Evolutionary conservation across 2,113 vertebrate species (phyloP).

Genomic region (Vireo altiloquus): DNA sequence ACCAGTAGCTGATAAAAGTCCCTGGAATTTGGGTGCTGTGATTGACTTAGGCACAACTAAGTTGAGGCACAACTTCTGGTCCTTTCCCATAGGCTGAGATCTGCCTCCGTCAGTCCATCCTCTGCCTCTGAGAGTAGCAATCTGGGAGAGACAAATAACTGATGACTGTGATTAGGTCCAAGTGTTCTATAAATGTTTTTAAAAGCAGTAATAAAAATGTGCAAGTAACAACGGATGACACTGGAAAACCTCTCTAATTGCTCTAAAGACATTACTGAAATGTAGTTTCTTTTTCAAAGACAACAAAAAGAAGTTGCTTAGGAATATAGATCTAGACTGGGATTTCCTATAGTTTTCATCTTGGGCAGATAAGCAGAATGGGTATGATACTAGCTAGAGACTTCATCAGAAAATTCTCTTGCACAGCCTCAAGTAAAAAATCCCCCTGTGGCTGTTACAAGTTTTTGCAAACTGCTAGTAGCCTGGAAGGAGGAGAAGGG

Average conservation of each 20-base stretch:
- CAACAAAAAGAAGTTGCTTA: background rate
- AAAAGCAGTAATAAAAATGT: slow-evolving; percentile 27
- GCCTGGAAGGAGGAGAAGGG: background rate
- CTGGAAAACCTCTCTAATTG: background rate
- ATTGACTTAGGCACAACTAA: background rate
- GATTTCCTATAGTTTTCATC: background rate
- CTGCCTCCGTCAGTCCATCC: background rate
- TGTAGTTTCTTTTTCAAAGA: background rate
- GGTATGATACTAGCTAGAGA: background rate
- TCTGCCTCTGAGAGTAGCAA: background rate
- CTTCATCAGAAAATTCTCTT: background rate
- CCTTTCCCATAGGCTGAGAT: background rate
- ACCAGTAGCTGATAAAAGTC: background rate
- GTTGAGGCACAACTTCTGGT: background rate
- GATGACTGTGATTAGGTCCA: background rate
- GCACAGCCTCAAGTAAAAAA: background rate
- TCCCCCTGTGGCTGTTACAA: background rate
- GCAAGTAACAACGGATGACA: background rate
- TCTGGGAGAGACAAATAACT: background rate
- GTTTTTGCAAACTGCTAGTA: background rate
- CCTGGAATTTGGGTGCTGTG: background rate
- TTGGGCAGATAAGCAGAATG: background rate
- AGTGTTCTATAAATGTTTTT: background rate
- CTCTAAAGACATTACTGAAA: background rate
- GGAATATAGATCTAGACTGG: background rate